Evolutionary conservation across 2,888 invertebrate genomes (phyloP).

Genomic region (Saturnia pavonia): DNA sequence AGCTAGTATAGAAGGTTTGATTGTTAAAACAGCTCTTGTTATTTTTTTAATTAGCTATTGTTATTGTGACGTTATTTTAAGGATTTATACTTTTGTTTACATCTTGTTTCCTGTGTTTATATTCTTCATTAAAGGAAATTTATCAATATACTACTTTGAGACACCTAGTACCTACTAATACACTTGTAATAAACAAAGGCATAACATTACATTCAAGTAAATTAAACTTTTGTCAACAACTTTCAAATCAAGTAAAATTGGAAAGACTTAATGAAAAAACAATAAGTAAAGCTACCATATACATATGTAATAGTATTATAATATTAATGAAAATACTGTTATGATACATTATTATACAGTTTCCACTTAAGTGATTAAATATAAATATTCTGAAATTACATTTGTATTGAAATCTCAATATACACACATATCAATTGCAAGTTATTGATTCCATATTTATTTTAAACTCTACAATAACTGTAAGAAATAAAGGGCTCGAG

Average conservation of each 20-base stretch:
- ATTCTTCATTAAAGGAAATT: slow-evolving; percentile 61
- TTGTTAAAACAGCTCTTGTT: slow-evolving; percentile 34
- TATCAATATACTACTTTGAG: slow-evolving; percentile 39
- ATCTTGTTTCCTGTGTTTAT: slow-evolving; percentile 72
- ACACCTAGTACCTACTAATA: slow-evolving; percentile 27
- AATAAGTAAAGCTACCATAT: background rate
- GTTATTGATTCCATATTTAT: slow-evolving; percentile 66
- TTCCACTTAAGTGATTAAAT: background rate
- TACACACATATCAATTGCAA: slow-evolving; percentile 8
- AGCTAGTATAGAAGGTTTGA: slow-evolving; percentile 40
- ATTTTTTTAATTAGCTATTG: slow-evolving; percentile 30
- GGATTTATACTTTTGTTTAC: slow-evolving; percentile 70
- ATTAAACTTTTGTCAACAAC: background rate
- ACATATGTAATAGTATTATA: background rate
- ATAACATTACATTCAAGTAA: background rate
- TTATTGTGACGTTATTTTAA: slow-evolving; percentile 50
- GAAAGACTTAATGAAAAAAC: background rate
- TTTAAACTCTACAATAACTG: slow-evolving; percentile 64
- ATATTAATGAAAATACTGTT: background rate
- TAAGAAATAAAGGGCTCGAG: slow-evolving; percentile 55
- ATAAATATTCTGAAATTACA: background rate
- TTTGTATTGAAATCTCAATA: background rate
- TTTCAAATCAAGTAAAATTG: background rate
- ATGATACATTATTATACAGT: background rate
- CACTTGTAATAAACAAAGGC: background rate